Evolutionary conservation across 2,797 vertebrate species (phyloP).

Genomic region (Tiaroga cobitis): DNA sequence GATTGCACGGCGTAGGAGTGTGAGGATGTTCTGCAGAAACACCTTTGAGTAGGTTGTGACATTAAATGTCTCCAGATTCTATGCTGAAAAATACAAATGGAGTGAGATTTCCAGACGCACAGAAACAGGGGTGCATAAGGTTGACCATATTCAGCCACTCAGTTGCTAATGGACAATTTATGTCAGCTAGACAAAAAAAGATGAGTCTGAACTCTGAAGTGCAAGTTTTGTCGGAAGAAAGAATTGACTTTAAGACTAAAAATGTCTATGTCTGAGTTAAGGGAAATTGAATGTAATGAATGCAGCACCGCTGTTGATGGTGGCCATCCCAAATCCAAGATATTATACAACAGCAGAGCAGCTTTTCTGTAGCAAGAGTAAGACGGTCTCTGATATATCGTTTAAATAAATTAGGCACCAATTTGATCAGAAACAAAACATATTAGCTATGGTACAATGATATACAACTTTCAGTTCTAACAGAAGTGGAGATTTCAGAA

Average conservation of each 20-base stretch:
- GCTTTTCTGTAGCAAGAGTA: not conserved
- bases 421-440: not conserved
- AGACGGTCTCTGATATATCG: not conserved
- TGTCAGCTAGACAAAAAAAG: constrained; percentile 30
- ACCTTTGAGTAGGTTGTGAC: constrained; percentile 32
- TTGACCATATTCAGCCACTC: constrained; percentile 34
- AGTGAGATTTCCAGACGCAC: constrained; percentile 8
- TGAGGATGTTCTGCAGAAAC: constrained; percentile 29
- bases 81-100: constrained; percentile 35
- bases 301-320: not conserved
- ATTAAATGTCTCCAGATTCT: constrained; percentile 15
- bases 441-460: not conserved
- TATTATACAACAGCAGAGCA: not conserved
- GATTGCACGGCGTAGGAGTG: not conserved
- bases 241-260: constrained; percentile 27
- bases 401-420: not conserved
- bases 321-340: not conserved
- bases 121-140: constrained; percentile 9
- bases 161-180: constrained; percentile 36
- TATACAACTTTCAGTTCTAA: not conserved
- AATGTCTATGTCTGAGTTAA: constrained; percentile 18
- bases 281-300: constrained; percentile 22
- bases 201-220: constrained; percentile 27
- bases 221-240: constrained; percentile 1
- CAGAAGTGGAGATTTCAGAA: not conserved